These are phyloP conservation scores for Leguminivora glycinivorella DNA, from an alignment of 1,140 invertebrate species.

Conservation along the genomic window DNA sequence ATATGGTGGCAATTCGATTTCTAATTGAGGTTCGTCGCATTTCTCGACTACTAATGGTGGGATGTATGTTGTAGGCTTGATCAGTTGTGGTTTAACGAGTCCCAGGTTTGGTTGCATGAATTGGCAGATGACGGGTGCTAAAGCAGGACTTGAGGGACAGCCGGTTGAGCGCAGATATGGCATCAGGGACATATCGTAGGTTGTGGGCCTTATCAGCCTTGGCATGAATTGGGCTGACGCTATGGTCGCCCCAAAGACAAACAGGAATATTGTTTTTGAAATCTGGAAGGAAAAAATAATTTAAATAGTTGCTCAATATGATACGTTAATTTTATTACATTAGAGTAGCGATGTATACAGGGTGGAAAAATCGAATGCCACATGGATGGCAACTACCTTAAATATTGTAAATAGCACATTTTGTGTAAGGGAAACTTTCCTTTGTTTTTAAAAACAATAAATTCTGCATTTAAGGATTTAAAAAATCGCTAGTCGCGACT, in stretches of 20 bases:
- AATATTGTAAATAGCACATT: too few species aligned
- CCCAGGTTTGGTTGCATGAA: constrained; percentile 3
- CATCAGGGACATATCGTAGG: constrained; percentile 25
- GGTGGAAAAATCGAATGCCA: too few species aligned
- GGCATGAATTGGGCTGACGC: neutral
- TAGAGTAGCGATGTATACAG: too few species aligned
- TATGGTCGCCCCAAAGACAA: constrained; percentile 12
- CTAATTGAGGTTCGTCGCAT: neutral
- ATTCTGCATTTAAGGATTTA: too few species aligned
- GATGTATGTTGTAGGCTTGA: neutral
- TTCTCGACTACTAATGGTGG: constrained; percentile 17
- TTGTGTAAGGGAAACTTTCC: too few species aligned
- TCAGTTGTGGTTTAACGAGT: constrained; percentile 5
- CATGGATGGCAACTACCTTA: too few species aligned
- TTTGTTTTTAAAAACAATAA: too few species aligned
- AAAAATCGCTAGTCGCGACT: too few species aligned
- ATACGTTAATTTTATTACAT: too few species aligned
- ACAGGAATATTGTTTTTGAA: neutral
- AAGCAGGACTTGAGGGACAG: neutral
- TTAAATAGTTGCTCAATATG: neutral
- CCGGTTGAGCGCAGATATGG: constrained; percentile 3
- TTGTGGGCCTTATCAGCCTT: neutral
- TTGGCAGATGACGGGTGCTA: constrained; percentile 10
- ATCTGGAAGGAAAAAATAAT: constrained; percentile 10
- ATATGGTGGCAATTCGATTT: constrained; percentile 13